These are phyloP conservation scores for Cromileptes altivelis DNA, from an alignment of 2,113 vertebrate species.

Conservation along the genomic window DNA sequence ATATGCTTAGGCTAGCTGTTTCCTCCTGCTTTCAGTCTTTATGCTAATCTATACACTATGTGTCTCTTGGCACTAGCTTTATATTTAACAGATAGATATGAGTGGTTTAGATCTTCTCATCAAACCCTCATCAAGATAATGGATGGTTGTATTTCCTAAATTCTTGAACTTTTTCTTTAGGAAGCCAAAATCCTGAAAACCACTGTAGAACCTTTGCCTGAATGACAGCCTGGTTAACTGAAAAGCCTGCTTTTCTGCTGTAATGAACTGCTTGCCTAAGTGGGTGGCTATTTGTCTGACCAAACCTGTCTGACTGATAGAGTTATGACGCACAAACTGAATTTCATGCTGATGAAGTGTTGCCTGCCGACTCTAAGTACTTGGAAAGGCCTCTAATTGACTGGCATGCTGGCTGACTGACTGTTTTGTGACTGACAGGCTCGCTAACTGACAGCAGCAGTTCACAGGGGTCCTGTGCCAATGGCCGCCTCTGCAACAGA, in stretches of 20 bases:
- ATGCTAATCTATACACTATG: no score
- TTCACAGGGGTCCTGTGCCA: conserved; percentile 61
- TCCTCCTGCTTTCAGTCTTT: no score
- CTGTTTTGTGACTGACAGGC: conserved; percentile 51
- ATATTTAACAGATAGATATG: neutral
- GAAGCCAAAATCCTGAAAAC: neutral
- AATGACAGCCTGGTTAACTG: neutral
- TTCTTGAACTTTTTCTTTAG: neutral
- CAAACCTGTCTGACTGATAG: conserved; percentile 19
- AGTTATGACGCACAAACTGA: conserved; percentile 4
- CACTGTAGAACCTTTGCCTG: neutral
- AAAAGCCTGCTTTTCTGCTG: neutral
- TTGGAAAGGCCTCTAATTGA: conserved; percentile 26
- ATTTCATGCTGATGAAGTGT: neutral
- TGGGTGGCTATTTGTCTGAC: conserved; percentile 31
- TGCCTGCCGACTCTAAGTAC: neutral
- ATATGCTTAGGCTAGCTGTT: no score
- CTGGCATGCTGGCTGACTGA: neutral
- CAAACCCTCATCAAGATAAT: neutral
- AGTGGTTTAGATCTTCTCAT: neutral
- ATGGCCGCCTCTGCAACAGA: conserved; percentile 69
- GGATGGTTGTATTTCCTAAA: neutral
- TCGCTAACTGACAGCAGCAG: conserved; percentile 34
- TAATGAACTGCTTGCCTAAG: conserved; percentile 4
- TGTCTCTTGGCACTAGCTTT: no score